phyloP scores from a whole-genome alignment of 2,888 invertebrate genomes.

The Icerya purchasi region DNA sequence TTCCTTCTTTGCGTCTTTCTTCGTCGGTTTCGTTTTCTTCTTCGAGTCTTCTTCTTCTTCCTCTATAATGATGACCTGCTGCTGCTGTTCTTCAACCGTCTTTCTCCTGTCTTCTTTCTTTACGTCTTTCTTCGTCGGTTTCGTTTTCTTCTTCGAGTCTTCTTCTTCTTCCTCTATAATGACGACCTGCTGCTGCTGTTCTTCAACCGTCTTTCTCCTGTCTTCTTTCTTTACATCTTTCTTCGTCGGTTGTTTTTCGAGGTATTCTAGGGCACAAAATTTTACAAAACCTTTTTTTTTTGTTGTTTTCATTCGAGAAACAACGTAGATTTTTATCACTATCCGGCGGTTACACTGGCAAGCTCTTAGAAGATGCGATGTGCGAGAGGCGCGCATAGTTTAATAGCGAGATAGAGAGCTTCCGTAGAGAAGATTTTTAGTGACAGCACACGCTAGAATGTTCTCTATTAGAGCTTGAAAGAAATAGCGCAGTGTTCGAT shows the following conservation, averaged over 20 bases:
- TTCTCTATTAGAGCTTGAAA: too few relatives aligned
- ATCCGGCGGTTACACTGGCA: too few relatives aligned
- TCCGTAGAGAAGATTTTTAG: too few relatives aligned
- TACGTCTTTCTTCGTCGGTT: constrained; percentile 19
- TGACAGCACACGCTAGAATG: too few relatives aligned
- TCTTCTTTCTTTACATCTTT: constrained; percentile 16
- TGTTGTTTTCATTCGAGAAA: too few relatives aligned
- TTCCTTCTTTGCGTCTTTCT: constrained; percentile 17
- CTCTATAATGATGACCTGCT: constrained; percentile 16
- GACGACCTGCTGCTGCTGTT: constrained; percentile 15
- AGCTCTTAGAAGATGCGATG: too few relatives aligned
- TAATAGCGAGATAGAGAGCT: too few relatives aligned
- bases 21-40: constrained; percentile 16
- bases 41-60: constrained; percentile 19
- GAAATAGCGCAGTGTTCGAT: too few relatives aligned
- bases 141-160: constrained; percentile 16
- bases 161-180: constrained; percentile 19
- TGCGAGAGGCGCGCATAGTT: too few relatives aligned
- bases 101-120: constrained; percentile 18
- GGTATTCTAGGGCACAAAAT: constrained; percentile 14
- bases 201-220: constrained; percentile 18
- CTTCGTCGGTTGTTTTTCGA: constrained; percentile 3
- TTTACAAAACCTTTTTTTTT: constrained; percentile 2
- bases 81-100: constrained; percentile 17
- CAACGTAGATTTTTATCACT: too few relatives aligned